Conservation (phyloP, 2,113 vertebrate species). For the Nibea coibor region DNA sequence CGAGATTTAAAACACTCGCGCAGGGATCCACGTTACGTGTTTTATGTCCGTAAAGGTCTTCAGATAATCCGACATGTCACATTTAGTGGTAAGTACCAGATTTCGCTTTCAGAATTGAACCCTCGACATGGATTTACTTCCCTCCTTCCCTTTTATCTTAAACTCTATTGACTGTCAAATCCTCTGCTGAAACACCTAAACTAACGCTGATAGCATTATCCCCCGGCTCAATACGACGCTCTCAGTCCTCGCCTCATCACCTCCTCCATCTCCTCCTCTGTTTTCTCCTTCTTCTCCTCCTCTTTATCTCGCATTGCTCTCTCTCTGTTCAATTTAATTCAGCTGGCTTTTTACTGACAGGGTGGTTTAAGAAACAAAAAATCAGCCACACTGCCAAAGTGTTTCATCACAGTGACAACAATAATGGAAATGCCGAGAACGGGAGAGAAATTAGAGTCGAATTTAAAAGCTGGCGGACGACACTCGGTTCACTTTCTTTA, state of each 20-base stretch:
- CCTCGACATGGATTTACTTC: conserved; percentile 48
- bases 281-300: not conserved
- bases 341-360: conserved; percentile 31
- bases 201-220: conserved; percentile 56
- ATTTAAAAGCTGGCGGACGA: conserved; percentile 23
- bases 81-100: conserved; percentile 2
- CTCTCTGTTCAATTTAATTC: conserved; percentile 46
- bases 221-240: conserved; percentile 33
- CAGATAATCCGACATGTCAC: conserved; percentile 10
- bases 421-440: conserved; percentile 32
- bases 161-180: conserved; percentile 49
- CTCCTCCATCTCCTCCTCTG: not conserved
- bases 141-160: conserved; percentile 49
- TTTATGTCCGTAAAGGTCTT: conserved; percentile 4
- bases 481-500: not conserved
- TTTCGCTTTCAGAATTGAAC: conserved; percentile 28
- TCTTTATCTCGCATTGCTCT: conserved; percentile 25
- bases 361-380: conserved; percentile 38
- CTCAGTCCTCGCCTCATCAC: conserved; percentile 1
- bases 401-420: conserved; percentile 44
- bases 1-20: too few species aligned
- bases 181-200: conserved; percentile 37
- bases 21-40: not conserved
- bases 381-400: conserved; percentile 25
- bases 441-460: conserved; percentile 43